Conservation (phyloP, 2,888 invertebrate genomes). For the Thymelicus acteon region DNA sequence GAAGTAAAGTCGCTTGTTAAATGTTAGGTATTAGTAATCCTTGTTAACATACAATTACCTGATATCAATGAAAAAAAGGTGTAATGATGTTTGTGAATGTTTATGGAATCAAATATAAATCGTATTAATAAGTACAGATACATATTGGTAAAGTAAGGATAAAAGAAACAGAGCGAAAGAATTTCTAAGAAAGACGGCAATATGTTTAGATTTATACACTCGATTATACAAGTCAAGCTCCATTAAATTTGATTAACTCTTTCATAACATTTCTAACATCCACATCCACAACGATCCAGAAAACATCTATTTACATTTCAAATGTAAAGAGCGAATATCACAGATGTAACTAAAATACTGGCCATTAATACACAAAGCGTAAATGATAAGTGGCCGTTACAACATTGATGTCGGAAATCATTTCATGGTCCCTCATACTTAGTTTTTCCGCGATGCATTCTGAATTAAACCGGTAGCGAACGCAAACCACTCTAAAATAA, state of each 20-base stretch:
- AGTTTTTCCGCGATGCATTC: constrained; percentile 32
- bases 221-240: neutral
- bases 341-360: constrained; percentile 27
- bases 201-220: neutral
- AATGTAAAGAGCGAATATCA: constrained; percentile 7
- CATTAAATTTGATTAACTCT: constrained; percentile 10
- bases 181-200: neutral
- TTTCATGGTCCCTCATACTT: constrained; percentile 25
- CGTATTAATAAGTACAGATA: too few species aligned
- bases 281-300: neutral
- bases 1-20: too few species aligned
- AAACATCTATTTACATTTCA: constrained; percentile 11
- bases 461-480: constrained; percentile 28
- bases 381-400: constrained; percentile 10
- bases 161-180: neutral
- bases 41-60: too few species aligned
- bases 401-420: constrained; percentile 21
- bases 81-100: too few species aligned
- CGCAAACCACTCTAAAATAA: constrained; percentile 37
- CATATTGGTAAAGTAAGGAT: neutral
- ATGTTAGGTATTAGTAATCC: too few species aligned
- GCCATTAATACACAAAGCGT: constrained; percentile 13
- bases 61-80: too few species aligned
- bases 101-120: too few species aligned
- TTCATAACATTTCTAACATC: neutral